Percentiles rank a stretch among this genome's conserved stretches.
Evolutionary conservation across 2,888 invertebrate genomes (phyloP).

Genomic region (Cloeon dipterum): DNA sequence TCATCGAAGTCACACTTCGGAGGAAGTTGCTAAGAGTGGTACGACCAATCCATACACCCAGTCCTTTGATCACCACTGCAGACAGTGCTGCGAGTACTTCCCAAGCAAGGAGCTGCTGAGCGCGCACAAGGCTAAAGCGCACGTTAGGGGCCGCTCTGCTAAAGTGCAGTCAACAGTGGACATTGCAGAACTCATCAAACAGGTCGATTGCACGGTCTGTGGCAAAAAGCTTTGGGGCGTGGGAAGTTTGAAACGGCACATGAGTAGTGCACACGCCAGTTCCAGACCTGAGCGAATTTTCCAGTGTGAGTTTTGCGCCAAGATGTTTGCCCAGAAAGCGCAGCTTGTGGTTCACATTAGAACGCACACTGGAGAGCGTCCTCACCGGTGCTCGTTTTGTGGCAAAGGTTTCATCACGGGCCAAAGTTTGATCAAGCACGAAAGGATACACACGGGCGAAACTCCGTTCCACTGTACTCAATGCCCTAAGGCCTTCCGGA

Average conservation of each 20-base stretch:
- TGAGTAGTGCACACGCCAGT: background rate
- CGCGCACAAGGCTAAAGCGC: background rate
- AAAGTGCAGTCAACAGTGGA: background rate
- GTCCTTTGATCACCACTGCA: background rate
- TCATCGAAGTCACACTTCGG: background rate
- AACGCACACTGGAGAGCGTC: slow-evolving; percentile 95
- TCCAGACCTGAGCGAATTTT: background rate
- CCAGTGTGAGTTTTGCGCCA: slow-evolving; percentile 1
- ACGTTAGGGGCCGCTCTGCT: background rate
- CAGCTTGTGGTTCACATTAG: slow-evolving; percentile 41
- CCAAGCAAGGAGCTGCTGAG: background rate
- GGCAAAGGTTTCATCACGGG: slow-evolving; percentile 85
- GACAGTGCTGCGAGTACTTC: slow-evolving; percentile 1
- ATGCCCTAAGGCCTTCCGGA: slow-evolving; percentile 4
- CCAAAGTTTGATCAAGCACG: background rate
- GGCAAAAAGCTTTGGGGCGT: background rate
- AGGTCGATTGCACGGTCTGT: background rate
- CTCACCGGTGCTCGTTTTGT: slow-evolving; percentile 88
- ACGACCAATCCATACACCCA: background rate
- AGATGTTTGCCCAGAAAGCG: background rate
- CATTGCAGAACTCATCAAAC: background rate
- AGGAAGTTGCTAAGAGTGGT: background rate
- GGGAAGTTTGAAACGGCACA: background rate
- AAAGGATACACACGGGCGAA: slow-evolving; percentile 1
- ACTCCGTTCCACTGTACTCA: background rate